Base-by-base conservation (phyloP, 2,113 vertebrate genomes). In the Nothobranchius furzeri region DNA sequence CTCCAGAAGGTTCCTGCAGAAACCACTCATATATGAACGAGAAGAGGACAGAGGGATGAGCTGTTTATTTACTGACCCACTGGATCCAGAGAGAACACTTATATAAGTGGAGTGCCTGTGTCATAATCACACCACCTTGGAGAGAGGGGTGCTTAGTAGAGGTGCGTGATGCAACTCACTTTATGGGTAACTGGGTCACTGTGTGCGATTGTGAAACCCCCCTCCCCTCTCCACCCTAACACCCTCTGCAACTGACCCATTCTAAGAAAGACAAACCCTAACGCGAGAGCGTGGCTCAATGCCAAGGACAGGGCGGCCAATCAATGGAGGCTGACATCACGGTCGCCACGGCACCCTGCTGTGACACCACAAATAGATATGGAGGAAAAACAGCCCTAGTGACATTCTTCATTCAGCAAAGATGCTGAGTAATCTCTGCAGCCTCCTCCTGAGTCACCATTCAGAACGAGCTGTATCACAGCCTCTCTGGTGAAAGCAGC, bases 101-200 rank as follows among this genome's bases (percentile, higher is more conserved):
- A 87, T 88, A 90, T 86, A 93, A 93, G 82, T 60, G 40, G 65
- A 73, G 81, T 77, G 88, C 89, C 86, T 89, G 88, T 93, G 92
- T 93, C 89, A 86, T 93, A 92, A 93, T 88, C 73, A 7, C 65
- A 79, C 83, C 43, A 70, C 82, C 79, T 81, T 73, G 65, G 73
- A 87, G 72, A 77, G 81, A 78, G 85, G 47, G 47, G 81, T 69
- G 79, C 82, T 88, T 75, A 71, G 82, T 72, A 70, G 68, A 79
- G 68, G 74, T 82, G 74, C 71, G 64, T 90, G 89, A 92, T 88
- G 86, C 88, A 89, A 91, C 84, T 80, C 70, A 71, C 60, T 85
- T 89, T 77, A 61, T 58, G 82, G 87, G 88, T 91, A 93, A 94
- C 75, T 93, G 84, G 93, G 92, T 93, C 92, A 93, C 71, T 90